Conservation (phyloP, 2,797 vertebrate species). For the Sciurus vulgaris region DNA sequence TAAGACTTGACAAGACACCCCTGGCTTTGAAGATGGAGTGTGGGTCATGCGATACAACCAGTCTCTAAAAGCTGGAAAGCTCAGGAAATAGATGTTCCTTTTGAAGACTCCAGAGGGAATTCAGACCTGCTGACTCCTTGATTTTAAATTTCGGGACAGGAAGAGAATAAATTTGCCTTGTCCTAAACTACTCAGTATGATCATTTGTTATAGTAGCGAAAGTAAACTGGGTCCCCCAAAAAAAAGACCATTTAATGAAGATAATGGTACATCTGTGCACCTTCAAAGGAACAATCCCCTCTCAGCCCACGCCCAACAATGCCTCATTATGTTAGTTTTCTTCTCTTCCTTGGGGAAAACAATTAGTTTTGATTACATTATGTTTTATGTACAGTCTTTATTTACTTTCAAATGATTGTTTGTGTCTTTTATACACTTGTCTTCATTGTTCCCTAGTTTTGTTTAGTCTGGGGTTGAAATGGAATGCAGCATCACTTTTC, state of each 20-base stretch:
- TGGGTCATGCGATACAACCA: background rate
- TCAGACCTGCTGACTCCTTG: background rate
- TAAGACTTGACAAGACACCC: background rate
- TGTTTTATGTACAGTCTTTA: background rate
- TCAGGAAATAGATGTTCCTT: background rate
- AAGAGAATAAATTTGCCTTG: background rate
- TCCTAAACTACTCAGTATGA: background rate
- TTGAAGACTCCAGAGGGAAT: background rate
- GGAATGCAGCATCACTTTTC: background rate
- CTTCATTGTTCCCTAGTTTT: background rate
- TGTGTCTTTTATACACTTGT: background rate
- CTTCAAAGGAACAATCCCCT: background rate
- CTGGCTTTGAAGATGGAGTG: background rate
- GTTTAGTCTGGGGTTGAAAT: background rate
- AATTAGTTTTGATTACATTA: background rate
- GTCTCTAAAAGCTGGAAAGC: background rate
- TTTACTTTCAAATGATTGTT: background rate
- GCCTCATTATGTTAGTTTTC: background rate
- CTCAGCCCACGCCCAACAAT: background rate
- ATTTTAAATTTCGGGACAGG: background rate
- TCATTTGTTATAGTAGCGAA: background rate
- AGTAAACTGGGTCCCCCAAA: background rate
- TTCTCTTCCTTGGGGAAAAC: background rate
- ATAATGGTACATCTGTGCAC: background rate
- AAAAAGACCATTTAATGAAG: background rate